Percentiles rank a stretch among this genome's conserved stretches.
Evolutionary conservation across 2,797 vertebrate genomes (phyloP).

Genomic region (Monodelphis domestica): DNA sequence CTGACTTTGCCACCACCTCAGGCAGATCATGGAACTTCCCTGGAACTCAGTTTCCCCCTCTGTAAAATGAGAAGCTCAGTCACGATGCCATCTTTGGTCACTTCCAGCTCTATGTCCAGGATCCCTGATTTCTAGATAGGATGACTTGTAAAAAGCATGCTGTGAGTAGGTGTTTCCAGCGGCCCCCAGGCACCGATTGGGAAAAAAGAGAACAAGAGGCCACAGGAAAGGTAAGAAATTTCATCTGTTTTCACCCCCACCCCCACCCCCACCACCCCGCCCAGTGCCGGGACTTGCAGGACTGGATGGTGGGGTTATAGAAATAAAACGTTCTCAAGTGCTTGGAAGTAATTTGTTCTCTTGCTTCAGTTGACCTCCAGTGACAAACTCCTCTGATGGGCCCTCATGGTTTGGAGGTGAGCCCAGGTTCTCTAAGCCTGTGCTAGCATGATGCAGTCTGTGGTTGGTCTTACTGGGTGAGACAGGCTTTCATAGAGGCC

Average conservation of each 20-base stretch:
- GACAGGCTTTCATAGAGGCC: neutral
- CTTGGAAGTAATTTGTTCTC: neutral
- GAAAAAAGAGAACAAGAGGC: neutral
- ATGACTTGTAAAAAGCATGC: conserved; percentile 1
- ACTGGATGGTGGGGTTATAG: neutral
- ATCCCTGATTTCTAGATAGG: conserved; percentile 43
- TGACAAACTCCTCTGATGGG: neutral
- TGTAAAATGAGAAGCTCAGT: neutral
- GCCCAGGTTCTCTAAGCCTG: neutral
- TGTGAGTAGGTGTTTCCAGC: neutral
- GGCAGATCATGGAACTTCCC: neutral
- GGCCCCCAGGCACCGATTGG: neutral
- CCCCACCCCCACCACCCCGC: too few species aligned
- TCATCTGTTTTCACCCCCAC: neutral
- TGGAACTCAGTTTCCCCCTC: neutral
- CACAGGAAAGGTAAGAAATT: neutral
- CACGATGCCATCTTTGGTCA: neutral
- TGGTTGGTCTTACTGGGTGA: neutral
- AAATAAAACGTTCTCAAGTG: neutral
- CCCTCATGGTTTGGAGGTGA: neutral
- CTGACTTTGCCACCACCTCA: neutral
- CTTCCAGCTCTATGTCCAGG: neutral
- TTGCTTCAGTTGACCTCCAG: neutral
- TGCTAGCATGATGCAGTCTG: neutral
- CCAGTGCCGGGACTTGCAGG: neutral